Percentiles rank a stretch among this genome's conserved stretches.
These are phyloP conservation scores for Tachuris rubrigastra DNA, from an alignment of 2,113 vertebrate genomes.

Conservation along the genomic window DNA sequence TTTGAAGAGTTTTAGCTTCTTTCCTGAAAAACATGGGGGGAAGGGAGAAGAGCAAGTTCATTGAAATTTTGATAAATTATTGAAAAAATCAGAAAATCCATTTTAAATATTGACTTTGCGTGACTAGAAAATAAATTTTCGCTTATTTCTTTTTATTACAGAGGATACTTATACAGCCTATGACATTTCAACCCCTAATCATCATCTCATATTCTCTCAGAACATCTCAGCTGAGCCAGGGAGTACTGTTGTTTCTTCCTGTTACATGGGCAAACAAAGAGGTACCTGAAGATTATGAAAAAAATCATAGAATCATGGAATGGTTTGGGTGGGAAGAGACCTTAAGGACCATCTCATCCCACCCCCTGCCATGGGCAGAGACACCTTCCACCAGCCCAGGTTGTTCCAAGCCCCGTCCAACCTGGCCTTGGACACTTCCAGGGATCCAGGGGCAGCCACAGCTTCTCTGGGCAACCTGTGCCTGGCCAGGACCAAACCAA, in stretches of 20 bases:
- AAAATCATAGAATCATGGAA: accelerated
- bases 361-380: not conserved
- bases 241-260: not conserved
- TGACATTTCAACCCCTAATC: not conserved
- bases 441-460: not conserved
- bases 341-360: accelerated
- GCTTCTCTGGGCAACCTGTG: not conserved
- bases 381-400: not conserved
- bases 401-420: too few species aligned
- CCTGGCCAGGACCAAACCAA: not conserved
- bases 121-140: not conserved
- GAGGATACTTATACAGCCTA: not conserved
- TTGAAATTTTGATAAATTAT: not conserved
- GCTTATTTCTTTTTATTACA: not conserved
- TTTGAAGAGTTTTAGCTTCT: not conserved
- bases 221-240: not conserved
- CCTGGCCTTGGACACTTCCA: not conserved
- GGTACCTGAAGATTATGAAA: not conserved
- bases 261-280: not conserved
- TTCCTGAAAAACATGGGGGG: not conserved
- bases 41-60: not conserved
- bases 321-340: not conserved
- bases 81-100: not conserved
- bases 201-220: not conserved
- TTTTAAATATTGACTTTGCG: not conserved